Conservation (phyloP, 2,797 vertebrate genomes). For the Botia almorhae region DNA sequence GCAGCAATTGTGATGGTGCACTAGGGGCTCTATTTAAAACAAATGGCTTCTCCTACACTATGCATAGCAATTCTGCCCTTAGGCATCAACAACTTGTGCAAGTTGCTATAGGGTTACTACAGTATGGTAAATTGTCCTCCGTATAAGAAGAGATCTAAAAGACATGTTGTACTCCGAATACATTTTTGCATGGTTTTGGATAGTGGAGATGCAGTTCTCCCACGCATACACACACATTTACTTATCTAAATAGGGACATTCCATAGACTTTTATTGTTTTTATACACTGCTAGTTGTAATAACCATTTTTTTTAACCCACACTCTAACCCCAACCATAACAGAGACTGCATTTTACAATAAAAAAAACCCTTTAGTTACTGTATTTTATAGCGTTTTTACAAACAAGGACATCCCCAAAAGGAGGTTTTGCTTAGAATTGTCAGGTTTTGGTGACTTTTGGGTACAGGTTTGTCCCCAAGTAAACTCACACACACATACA, state of each 20-base stretch:
- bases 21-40: conserved; percentile 25
- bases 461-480: no score
- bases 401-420: no score
- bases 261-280: no score
- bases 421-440: no score
- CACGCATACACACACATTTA: neutral
- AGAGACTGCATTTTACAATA: no score
- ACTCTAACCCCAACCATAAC: no score
- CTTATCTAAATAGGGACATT: no score
- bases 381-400: no score
- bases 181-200: neutral
- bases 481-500: neutral
- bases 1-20: neutral
- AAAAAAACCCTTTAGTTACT: no score
- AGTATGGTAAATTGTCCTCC: neutral
- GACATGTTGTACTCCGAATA: neutral
- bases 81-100: conserved; percentile 15
- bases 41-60: conserved; percentile 6
- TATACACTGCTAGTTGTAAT: no score
- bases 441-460: no score
- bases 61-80: conserved; percentile 22
- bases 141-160: neutral
- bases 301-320: no score
- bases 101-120: neutral
- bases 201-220: neutral